These are phyloP conservation scores for Sesia bembeciformis DNA, from an alignment of 2,888 invertebrate genomes.

Conservation along the genomic window DNA sequence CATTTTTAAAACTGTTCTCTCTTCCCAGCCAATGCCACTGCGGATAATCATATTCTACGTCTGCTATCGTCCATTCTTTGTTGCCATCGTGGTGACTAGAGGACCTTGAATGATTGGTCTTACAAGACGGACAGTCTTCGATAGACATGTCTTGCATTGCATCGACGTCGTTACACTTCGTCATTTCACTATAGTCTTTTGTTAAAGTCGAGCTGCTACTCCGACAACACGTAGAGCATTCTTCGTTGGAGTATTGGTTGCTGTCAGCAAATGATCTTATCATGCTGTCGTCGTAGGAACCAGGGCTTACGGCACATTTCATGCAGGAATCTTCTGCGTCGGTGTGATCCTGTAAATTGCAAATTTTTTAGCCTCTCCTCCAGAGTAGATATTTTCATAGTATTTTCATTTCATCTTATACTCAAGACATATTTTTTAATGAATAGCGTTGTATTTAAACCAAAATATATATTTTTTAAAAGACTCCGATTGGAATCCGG, in stretches of 20 bases:
- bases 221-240: slow-evolving; percentile 64
- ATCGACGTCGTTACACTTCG: slow-evolving; percentile 58
- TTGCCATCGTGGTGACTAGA: slow-evolving; percentile 61
- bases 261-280: slow-evolving; percentile 58
- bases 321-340: slow-evolving; percentile 71
- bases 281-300: slow-evolving; percentile 72
- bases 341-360: slow-evolving; percentile 49
- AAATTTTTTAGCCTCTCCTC: neutral
- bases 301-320: slow-evolving; percentile 71
- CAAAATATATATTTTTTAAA: neutral
- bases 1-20: slow-evolving; percentile 61
- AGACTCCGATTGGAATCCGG: slow-evolving; percentile 3
- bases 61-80: slow-evolving; percentile 62
- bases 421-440: neutral
- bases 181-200: slow-evolving; percentile 68
- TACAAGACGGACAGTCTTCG: slow-evolving; percentile 65
- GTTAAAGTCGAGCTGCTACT: slow-evolving; percentile 64
- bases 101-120: slow-evolving; percentile 58
- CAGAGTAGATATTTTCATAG: neutral
- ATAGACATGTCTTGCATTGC: slow-evolving; percentile 57
- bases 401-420: too few relatives aligned
- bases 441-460: neutral
- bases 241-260: slow-evolving; percentile 65
- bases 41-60: slow-evolving; percentile 66
- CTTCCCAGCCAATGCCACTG: slow-evolving; percentile 68